Evolutionary conservation across 2,888 invertebrate genomes (phyloP).

Genomic region (Platerodrilus igneus): DNA sequence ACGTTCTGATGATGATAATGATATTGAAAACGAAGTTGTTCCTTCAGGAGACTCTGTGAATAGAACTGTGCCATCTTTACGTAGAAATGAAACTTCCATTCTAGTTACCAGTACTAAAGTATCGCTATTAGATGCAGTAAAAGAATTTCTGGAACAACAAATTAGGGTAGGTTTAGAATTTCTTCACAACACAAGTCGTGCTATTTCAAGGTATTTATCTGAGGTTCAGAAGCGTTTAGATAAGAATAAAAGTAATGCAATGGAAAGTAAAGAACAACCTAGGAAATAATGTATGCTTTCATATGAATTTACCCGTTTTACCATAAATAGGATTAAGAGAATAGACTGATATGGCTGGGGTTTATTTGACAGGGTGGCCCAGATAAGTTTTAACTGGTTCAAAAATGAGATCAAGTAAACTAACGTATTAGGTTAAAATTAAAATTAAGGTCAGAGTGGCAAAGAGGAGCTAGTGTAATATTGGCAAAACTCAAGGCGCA

Average conservation of each 20-base stretch:
- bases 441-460: too few species aligned
- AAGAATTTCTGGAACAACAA: conserved; percentile 64
- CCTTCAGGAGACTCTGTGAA: not conserved
- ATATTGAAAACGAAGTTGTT: conserved; percentile 12
- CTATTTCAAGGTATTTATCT: conserved; percentile 61
- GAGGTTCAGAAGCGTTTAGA: conserved; percentile 51
- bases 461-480: too few species aligned
- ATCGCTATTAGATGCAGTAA: conserved; percentile 58
- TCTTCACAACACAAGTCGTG: conserved; percentile 63
- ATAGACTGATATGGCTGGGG: too few species aligned
- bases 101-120: not conserved
- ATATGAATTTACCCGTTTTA: too few species aligned
- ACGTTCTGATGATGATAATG: conserved; percentile 17
- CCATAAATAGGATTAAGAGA: too few species aligned
- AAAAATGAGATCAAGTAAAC: too few species aligned
- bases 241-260: conserved; percentile 9
- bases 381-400: too few species aligned
- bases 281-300: too few species aligned
- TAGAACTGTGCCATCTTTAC: not conserved
- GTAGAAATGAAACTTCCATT: not conserved
- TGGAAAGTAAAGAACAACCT: conserved; percentile 6
- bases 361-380: too few species aligned
- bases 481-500: too few species aligned
- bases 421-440: too few species aligned
- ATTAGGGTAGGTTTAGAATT: conserved; percentile 63